These are phyloP conservation scores for Conchocele bisecta DNA, from an alignment of 2,888 invertebrate species.

Conservation along the genomic window DNA sequence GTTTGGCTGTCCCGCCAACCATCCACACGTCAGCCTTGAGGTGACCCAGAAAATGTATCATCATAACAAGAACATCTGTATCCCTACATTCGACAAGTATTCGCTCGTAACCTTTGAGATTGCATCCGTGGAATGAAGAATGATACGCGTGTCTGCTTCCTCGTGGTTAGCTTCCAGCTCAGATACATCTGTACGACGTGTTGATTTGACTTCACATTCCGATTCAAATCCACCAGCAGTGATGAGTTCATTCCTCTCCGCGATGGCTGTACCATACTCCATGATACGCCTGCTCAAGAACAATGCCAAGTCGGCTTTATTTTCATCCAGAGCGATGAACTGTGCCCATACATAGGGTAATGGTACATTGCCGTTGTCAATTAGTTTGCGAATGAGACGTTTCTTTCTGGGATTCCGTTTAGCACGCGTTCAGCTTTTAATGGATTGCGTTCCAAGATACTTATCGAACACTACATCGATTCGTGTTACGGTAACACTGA, in stretches of 20 bases:
- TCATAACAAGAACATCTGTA: conserved; percentile 9
- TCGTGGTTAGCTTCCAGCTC: conserved; percentile 4
- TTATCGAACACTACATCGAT: conserved; percentile 40
- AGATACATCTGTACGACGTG: not conserved
- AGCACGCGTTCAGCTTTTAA: conserved; percentile 27
- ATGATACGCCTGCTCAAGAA: conserved; percentile 11
- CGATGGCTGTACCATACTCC: not conserved
- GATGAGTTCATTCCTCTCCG: not conserved
- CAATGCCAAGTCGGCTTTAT: conserved; percentile 26
- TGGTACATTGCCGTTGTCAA: not conserved
- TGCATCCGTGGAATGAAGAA: conserved; percentile 4
- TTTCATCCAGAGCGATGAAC: conserved; percentile 35
- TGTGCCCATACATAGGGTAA: conserved; percentile 18
- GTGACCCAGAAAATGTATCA: conserved; percentile 8
- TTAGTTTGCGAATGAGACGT: not conserved
- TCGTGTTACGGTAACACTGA: conserved; percentile 5
- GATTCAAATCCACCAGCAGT: not conserved
- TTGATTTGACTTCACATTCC: not conserved
- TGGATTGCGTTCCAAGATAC: conserved; percentile 17
- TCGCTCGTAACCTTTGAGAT: not conserved
- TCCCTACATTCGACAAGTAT: not conserved
- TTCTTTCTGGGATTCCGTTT: too few relatives aligned
- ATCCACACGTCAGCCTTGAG: conserved; percentile 20
- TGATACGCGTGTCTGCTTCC: conserved; percentile 4
- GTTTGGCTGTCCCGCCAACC: conserved; percentile 18